Base-by-base conservation (phyloP, 2,888 invertebrate genomes). In the Cheilosia variabilis region DNA sequence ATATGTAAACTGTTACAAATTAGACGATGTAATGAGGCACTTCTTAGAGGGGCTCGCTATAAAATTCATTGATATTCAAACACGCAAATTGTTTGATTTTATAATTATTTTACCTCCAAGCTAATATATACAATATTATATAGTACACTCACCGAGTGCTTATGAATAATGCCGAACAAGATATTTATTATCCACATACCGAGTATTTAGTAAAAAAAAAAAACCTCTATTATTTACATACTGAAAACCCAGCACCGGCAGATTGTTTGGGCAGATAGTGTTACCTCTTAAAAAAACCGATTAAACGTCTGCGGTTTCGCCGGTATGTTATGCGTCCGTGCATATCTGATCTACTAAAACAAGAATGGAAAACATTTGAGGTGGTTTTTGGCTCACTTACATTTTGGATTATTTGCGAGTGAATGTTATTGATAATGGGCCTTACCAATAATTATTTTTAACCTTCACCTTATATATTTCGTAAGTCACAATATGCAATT, bases 271-370 rank as follows among this genome's bases (percentile, higher is more conserved):
- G 31, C 27, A 57, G 55, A 60, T 68, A 68, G 55, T 58, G 50
- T 82, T 83, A 83, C 83, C 83, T 83, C 78, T 68, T 68, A 13
- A 83, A 43, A 50, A 83, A 72, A n/a, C 72, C 62, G 37, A 83
- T 63, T 34, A 83, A 50, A 57, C 72, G 83, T 63, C 83, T 78
- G 68, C 78, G 78, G 50, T 68, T 68, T 73, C 57, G 53, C 34
- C 66, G 72, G 43, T 83, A 83, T 41, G 50, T 78, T 31, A 83
- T 31, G 10, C 83, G 78, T 15, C 83, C 66, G n/a, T 72, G 55
- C 83, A 83, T 83, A 53, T 58, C 47, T 19, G 47, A 27, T n/a
- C 27, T 66, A 66, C 27, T 66, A 76, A 15, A 76, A 76, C 22
- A 76, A 66, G 50, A 76, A 9, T 5, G 22, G 41, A 71, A 52